These are phyloP conservation scores for Girardinus metallicus DNA, from an alignment of 2,797 vertebrate species.

Conservation along the genomic window DNA sequence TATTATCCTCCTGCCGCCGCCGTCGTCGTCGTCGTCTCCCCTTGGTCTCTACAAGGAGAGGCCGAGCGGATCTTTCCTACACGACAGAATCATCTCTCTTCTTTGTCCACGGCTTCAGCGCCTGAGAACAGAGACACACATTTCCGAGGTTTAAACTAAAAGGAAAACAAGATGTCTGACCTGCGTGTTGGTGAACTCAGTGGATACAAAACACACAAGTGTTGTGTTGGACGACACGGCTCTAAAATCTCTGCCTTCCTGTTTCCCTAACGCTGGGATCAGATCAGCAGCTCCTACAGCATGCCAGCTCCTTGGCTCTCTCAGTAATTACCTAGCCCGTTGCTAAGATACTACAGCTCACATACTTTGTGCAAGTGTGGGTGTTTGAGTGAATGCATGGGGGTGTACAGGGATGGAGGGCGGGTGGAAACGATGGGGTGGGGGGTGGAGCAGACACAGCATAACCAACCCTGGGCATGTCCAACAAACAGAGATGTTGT, in stretches of 20 bases:
- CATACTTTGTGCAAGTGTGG: constrained; percentile 83
- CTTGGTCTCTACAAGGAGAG: constrained; percentile 73
- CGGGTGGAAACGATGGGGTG: constrained; percentile 39
- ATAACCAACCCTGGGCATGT: constrained; percentile 69
- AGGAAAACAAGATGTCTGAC: constrained; percentile 52
- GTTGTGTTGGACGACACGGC: constrained; percentile 64
- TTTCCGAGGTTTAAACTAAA: constrained; percentile 24
- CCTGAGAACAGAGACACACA: constrained; percentile 72
- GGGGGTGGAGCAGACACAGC: constrained; percentile 71
- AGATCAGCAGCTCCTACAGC: constrained; percentile 80
- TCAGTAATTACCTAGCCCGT: constrained; percentile 84
- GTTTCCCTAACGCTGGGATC: constrained; percentile 74
- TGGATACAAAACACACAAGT: constrained; percentile 35
- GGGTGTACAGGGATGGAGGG: constrained; percentile 69
- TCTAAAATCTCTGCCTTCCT: constrained; percentile 68
- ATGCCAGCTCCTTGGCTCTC: constrained; percentile 83
- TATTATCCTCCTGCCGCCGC: constrained; percentile 64
- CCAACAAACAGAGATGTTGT: constrained; percentile 71
- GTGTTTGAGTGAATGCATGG: constrained; percentile 81
- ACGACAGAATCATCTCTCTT: constrained; percentile 76
- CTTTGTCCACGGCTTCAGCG: constrained; percentile 71
- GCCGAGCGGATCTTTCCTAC: constrained; percentile 71
- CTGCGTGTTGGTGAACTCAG: constrained; percentile 14
- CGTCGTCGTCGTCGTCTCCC: constrained; percentile 51
- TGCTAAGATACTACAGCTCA: constrained; percentile 84